Percentiles rank a stretch among this genome's conserved stretches.
phyloP scores from a whole-genome alignment of 2,888 invertebrate species.

The Margaritifera margaritifera region DNA sequence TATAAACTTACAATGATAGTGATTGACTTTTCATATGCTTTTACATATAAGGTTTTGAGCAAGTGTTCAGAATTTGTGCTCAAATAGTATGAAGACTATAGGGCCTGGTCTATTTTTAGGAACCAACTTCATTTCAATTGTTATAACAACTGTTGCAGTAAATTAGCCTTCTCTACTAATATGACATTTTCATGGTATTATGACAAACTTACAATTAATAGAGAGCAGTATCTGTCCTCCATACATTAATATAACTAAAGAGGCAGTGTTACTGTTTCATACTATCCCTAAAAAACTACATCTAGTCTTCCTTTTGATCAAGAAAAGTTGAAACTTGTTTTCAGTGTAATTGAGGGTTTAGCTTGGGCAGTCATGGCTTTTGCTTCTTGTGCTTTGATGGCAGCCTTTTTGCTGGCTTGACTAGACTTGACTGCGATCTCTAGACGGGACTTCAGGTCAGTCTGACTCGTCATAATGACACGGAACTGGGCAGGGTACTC shows the following conservation, averaged over 20 bases:
- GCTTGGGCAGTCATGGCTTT: conserved; percentile 40
- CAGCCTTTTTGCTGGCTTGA: conserved; percentile 76
- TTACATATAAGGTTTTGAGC: too few species aligned
- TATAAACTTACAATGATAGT: too few species aligned
- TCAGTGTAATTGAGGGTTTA: conserved; percentile 50
- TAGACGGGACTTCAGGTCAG: conserved; percentile 85
- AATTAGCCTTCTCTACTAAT: too few species aligned
- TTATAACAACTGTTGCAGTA: too few species aligned
- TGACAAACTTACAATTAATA: too few species aligned
- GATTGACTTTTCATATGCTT: too few species aligned
- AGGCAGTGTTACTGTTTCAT: conserved; percentile 1
- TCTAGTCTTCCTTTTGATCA: conserved; percentile 21
- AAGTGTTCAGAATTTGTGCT: too few species aligned
- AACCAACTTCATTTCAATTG: too few species aligned
- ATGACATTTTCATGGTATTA: too few species aligned
- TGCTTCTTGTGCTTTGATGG: conserved; percentile 41
- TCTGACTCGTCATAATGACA: conserved; percentile 87
- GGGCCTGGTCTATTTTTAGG: too few species aligned
- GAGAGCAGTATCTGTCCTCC: too few species aligned
- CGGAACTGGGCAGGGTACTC: conserved; percentile 96
- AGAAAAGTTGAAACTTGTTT: conserved; percentile 90
- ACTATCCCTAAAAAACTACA: background rate
- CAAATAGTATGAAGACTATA: too few species aligned
- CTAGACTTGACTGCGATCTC: conserved; percentile 88
- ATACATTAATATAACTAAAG: background rate